A percentile compares a stretch with the other conserved stretches of the same genome.
Evolutionary conservation across 53 echinoderm and acorn worm genomes (phyloP).

Genomic region (Echinometra lucunter): DNA sequence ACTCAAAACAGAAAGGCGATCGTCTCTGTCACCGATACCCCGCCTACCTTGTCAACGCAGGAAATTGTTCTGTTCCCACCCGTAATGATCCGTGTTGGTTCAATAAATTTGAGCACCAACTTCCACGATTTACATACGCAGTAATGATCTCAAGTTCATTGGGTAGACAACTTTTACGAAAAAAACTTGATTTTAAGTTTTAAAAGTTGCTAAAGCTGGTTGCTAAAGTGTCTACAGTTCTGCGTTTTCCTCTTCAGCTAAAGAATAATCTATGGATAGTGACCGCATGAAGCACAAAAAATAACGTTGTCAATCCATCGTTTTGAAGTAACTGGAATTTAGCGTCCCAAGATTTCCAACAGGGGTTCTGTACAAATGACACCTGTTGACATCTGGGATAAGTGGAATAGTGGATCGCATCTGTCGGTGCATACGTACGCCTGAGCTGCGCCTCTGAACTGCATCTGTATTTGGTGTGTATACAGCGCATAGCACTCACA

Average conservation of each 20-base stretch:
- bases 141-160: background rate
- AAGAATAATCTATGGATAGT: background rate
- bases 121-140: background rate
- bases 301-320: background rate
- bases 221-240: too few relatives aligned
- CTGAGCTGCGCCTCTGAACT: too few relatives aligned
- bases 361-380: background rate
- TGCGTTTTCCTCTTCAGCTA: background rate
- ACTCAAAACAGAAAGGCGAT: conserved; percentile 51
- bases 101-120: background rate
- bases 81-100: conserved; percentile 51
- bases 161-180: too few relatives aligned
- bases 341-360: background rate
- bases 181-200: too few relatives aligned
- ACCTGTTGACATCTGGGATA: too few relatives aligned
- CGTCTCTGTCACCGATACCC: conserved; percentile 22
- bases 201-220: background rate
- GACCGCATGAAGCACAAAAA: background rate
- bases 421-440: background rate
- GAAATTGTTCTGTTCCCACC: conserved; percentile 58
- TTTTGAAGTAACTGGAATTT: background rate
- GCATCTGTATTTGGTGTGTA: too few relatives aligned
- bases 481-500: background rate
- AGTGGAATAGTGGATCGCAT: background rate
- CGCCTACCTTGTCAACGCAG: conserved; percentile 58